Evolutionary conservation across 1,140 invertebrate species (phyloP).

Genomic region (Camponotus vicinus): DNA sequence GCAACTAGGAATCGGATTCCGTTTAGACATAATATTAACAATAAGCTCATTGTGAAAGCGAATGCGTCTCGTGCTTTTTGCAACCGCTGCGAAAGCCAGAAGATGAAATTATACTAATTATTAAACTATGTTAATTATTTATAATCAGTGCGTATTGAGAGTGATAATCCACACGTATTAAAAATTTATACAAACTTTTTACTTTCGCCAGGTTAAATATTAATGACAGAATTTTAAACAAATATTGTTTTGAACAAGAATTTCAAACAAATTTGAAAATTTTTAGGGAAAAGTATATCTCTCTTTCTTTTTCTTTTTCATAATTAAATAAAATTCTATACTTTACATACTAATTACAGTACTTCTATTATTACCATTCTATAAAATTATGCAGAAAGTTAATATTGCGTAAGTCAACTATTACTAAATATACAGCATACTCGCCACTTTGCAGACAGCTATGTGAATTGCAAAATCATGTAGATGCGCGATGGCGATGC

Average conservation of each 20-base stretch:
- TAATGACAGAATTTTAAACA: too few species aligned
- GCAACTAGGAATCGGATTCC: conserved; percentile 44
- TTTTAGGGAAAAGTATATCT: too few species aligned
- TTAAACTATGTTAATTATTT: background rate
- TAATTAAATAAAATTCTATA: background rate
- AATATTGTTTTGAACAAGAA: background rate
- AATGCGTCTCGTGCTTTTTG: background rate
- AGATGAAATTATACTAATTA: background rate
- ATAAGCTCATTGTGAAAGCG: background rate
- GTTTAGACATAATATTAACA: conserved; percentile 53
- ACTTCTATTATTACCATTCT: background rate
- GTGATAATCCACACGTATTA: background rate
- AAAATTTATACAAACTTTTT: background rate
- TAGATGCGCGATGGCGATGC: background rate
- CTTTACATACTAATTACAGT: background rate
- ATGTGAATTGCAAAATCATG: conserved; percentile 28
- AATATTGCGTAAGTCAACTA: background rate
- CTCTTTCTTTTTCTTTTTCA: too few species aligned
- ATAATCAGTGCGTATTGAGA: background rate
- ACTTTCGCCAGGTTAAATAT: background rate
- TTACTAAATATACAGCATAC: background rate
- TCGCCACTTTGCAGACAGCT: background rate
- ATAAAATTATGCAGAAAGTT: background rate
- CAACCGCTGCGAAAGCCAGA: conserved; percentile 3
- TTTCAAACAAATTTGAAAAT: background rate